A percentile compares a stretch with the other conserved stretches of the same genome.
These are phyloP conservation scores for Tanypteryx hageni DNA, from an alignment of 2,888 invertebrate species.

Conservation along the genomic window DNA sequence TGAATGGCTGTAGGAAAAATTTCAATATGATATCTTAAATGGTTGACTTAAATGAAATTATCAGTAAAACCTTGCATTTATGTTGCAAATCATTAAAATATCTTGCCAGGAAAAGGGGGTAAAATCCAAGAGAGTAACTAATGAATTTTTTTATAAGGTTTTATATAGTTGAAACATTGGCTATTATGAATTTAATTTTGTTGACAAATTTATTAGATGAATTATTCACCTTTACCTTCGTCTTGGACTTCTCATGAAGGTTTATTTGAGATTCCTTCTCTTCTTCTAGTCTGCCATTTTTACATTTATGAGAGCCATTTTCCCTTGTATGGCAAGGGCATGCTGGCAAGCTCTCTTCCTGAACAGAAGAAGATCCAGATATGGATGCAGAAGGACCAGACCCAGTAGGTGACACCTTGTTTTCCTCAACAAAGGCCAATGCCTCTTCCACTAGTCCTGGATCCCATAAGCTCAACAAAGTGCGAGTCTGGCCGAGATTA, in stretches of 20 bases:
- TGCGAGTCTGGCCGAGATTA: conserved; percentile 82
- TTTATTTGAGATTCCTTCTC: not conserved
- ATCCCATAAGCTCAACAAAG: conserved; percentile 90
- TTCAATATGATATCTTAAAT: no score
- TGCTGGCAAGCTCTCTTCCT: not conserved
- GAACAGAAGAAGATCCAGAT: not conserved
- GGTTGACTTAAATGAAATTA: no score
- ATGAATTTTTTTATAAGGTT: not conserved
- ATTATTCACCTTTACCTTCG: not conserved
- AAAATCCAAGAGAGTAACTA: not conserved
- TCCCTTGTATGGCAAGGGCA: not conserved
- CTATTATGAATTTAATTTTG: no score
- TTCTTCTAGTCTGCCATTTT: conserved; percentile 39
- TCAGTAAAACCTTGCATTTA: no score
- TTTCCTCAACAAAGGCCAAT: conserved; percentile 87
- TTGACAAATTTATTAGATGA: not conserved
- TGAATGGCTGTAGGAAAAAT: no score
- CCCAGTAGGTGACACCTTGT: conserved; percentile 77
- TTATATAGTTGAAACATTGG: no score
- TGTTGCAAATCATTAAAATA: no score
- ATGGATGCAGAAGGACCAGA: not conserved
- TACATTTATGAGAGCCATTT: conserved; percentile 18
- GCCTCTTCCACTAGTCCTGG: conserved; percentile 91
- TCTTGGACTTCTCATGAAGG: not conserved
- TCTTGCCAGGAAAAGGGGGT: no score